Base-by-base conservation (phyloP, 1,140 invertebrate genomes). In the Sarcophaga bullata region DNA sequence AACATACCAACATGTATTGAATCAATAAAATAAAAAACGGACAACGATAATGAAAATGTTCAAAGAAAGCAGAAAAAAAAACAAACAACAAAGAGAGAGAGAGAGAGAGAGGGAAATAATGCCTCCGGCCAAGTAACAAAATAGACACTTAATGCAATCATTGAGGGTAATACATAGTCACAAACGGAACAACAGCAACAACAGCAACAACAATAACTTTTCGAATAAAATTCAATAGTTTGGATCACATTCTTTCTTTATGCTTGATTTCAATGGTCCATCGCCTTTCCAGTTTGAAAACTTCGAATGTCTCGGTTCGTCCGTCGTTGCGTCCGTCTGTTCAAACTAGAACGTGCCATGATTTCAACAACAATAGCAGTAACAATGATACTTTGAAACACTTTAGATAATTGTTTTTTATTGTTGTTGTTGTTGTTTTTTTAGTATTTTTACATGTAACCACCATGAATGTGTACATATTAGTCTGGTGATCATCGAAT, bases 371-470 rank as follows among this genome's bases (percentile, higher is more conserved):
- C 62, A 37, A 37, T 37, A 4, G 54, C 54, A 58, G 11, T n/a
- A 58, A 58, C 13, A 58, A 68, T 19, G 8, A 68, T 19, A 68
- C n/a, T 37, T 37, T 37, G 25, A 37, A 37, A 37, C 62, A 68
- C 62, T 68, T 68, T 68, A 8, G 62, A 68, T 68, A 68, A 68
- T 68, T 68, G 62, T 68, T 68, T 68, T 68, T 68, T 68, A 37
- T 37, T 37, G 25, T 37, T 37, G 25, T 37, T 37, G 25, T 37
- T 37, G 25, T 37, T 37, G 25, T 37, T 37, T 1, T 2, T 37
- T 37, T 37, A 37, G 25, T 37, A 37, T 37, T 37, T 37, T 37
- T 37, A 37, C 25, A 37, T 4, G 25, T 37, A 37, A 37, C 25
- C 1, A 37, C 25, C 25, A 37, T 37, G 25, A 37, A 37, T 37